These are phyloP conservation scores for Steatornis caripensis DNA, from an alignment of 2,113 vertebrate species.

Conservation along the genomic window DNA sequence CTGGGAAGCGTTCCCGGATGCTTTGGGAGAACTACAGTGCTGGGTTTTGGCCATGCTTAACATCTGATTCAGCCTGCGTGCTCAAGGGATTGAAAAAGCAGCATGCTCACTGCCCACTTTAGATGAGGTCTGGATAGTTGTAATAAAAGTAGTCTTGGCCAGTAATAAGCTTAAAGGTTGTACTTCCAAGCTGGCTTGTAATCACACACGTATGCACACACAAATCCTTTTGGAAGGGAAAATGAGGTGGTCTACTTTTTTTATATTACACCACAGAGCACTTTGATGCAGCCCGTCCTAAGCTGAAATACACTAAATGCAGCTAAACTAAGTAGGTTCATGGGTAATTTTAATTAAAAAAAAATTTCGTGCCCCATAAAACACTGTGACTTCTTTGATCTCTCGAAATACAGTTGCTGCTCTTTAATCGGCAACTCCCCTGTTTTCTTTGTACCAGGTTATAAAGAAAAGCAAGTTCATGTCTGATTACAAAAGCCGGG, in stretches of 20 bases:
- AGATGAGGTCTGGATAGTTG: neutral
- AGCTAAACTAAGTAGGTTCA: neutral
- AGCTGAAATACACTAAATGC: neutral
- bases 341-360: neutral
- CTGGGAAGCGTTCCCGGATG: neutral
- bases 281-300: neutral
- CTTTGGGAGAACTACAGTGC: neutral
- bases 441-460: neutral
- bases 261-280: neutral
- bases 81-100: neutral
- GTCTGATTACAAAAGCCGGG: neutral
- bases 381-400: neutral
- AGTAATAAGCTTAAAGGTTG: neutral
- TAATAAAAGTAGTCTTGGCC: neutral
- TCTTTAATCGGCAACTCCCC: neutral
- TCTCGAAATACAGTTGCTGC: neutral
- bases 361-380: rapidly evolving
- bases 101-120: rapidly evolving
- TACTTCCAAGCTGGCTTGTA: neutral
- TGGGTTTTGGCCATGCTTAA: neutral
- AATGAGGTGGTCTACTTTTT: neutral
- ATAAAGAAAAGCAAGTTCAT: neutral
- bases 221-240: neutral
- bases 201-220: neutral
- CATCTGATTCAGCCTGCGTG: neutral